These are phyloP conservation scores for Meloe dianella DNA, from an alignment of 2,888 invertebrate genomes.

Conservation along the genomic window DNA sequence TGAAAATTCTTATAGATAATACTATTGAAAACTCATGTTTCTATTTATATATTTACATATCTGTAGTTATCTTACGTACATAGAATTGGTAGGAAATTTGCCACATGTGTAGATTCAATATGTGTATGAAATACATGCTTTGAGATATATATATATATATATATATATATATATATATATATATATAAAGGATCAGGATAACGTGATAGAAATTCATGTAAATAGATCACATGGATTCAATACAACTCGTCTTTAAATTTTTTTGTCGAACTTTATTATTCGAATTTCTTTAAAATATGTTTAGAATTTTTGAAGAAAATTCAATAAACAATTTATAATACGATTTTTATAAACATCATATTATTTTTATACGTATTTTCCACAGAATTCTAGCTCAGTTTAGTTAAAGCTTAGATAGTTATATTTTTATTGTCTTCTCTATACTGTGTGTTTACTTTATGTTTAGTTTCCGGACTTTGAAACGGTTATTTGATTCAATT, in stretches of 20 bases:
- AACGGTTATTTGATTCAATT: slow-evolving; percentile 8
- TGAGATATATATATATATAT: slow-evolving; percentile 15
- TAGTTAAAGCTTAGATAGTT: background rate
- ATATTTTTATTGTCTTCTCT: background rate
- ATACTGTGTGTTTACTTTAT: background rate
- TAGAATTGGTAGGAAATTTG: slow-evolving; percentile 20
- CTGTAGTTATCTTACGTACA: slow-evolving; percentile 7
- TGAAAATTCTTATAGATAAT: slow-evolving; percentile 15
- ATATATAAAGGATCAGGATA: slow-evolving; percentile 16
- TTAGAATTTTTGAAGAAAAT: background rate
- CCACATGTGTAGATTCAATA: slow-evolving; percentile 10
- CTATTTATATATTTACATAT: background rate
- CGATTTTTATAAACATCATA: background rate
- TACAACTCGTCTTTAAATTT: slow-evolving; percentile 16
- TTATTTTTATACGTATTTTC: background rate
- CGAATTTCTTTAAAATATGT: background rate
- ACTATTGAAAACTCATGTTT: background rate
- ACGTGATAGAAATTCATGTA: slow-evolving; percentile 24
- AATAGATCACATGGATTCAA: background rate
- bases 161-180: slow-evolving; percentile 15
- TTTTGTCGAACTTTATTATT: slow-evolving; percentile 14
- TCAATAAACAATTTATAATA: background rate
- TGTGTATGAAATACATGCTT: slow-evolving; percentile 11
- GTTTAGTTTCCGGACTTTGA: background rate
- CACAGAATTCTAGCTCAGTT: background rate